These are phyloP conservation scores for Drosophila prolongata DNA, from an alignment of 2,888 invertebrate species.

Conservation along the genomic window DNA sequence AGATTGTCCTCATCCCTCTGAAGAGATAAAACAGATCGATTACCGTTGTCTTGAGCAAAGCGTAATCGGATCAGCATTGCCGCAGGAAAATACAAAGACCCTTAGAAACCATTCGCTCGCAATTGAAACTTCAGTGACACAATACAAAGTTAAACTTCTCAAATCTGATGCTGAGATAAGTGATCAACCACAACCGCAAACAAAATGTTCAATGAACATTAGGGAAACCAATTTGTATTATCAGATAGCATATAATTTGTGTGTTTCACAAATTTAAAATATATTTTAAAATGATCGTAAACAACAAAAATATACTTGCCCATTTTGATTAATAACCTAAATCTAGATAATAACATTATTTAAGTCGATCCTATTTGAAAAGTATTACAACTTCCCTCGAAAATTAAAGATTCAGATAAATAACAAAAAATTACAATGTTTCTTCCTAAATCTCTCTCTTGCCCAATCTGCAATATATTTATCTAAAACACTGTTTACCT, in stretches of 20 bases:
- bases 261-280: no score
- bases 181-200: neutral
- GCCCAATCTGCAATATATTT: neutral
- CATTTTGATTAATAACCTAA: no score
- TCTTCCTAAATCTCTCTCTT: no score
- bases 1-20: slow-evolving; percentile 17
- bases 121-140: slow-evolving; percentile 40
- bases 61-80: slow-evolving; percentile 52
- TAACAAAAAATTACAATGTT: no score
- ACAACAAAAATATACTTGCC: no score
- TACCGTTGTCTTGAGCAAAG: slow-evolving; percentile 44
- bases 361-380: no score
- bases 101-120: slow-evolving; percentile 14
- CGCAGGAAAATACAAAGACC: slow-evolving; percentile 43
- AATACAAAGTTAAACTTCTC: slow-evolving; percentile 27
- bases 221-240: neutral
- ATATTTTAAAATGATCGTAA: no score
- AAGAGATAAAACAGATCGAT: slow-evolving; percentile 58
- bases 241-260: no score
- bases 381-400: no score
- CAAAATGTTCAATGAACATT: neutral
- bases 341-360: no score
- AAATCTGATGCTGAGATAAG: slow-evolving; percentile 4
- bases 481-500: neutral
- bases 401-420: no score